Evolutionary conservation across 2,797 vertebrate genomes (phyloP).

Genomic region (Ptychobarbus kaznakovi): DNA sequence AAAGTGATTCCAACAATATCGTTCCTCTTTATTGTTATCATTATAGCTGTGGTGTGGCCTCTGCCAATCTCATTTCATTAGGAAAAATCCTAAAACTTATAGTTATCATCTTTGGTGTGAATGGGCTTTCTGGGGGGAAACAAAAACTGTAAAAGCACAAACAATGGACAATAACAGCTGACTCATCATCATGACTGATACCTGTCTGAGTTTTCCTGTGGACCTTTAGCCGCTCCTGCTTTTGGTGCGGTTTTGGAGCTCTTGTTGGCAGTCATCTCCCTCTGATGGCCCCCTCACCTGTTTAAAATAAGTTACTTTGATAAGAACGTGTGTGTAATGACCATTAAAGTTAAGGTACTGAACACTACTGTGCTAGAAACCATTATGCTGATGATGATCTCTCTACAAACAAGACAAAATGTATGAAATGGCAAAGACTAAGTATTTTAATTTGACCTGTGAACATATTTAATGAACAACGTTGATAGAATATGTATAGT

Average conservation of each 20-base stretch:
- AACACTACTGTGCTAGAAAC: background rate
- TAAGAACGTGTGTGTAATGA: constrained; percentile 5
- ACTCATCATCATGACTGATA: constrained; percentile 72
- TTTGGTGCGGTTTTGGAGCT: constrained; percentile 86
- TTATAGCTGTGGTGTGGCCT: background rate
- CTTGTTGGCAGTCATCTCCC: constrained; percentile 98
- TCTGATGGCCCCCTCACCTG: constrained; percentile 75
- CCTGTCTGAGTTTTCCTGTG: constrained; percentile 88
- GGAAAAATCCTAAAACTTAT: background rate
- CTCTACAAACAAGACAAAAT: background rate
- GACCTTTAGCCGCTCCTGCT: constrained; percentile 89
- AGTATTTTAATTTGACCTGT: background rate
- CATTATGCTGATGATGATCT: background rate
- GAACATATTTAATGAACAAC: background rate
- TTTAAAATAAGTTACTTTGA: constrained; percentile 24
- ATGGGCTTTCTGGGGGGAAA: background rate
- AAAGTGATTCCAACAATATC: background rate
- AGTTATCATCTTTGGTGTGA: background rate
- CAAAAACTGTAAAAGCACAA: background rate
- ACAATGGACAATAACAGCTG: background rate
- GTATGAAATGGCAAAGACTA: background rate
- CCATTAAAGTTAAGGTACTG: background rate
- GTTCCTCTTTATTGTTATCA: background rate
- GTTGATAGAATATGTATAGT: background rate
- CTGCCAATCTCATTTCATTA: background rate